A percentile compares a stretch with the other conserved stretches of the same genome.
These are phyloP conservation scores for Pygocentrus nattereri DNA, from an alignment of 2,797 vertebrate species.

Conservation along the genomic window DNA sequence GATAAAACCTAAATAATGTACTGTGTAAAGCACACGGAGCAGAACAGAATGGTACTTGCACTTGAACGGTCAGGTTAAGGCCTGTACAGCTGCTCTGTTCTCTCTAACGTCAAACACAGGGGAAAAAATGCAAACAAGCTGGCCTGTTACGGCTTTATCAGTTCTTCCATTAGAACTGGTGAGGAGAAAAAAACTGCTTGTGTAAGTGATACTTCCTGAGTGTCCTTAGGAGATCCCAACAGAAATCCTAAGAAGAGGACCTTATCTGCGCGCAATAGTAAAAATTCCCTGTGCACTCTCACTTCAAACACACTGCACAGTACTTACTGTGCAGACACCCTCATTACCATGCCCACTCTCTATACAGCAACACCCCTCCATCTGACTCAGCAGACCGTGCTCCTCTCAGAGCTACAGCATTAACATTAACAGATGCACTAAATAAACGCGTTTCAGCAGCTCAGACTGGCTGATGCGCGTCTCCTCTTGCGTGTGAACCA, in stretches of 20 bases:
- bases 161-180: neutral
- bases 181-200: neutral
- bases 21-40: constrained; percentile 37
- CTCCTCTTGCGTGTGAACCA: neutral
- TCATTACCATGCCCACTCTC: constrained; percentile 40
- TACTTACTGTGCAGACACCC: constrained; percentile 22
- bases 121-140: neutral
- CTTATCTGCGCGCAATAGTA: neutral
- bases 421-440: constrained; percentile 23
- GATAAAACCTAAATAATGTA: constrained; percentile 45
- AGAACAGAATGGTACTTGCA: constrained; percentile 27
- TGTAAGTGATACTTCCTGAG: neutral
- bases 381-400: constrained; percentile 63
- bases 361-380: constrained; percentile 47
- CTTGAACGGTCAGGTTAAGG: neutral
- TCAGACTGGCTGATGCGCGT: neutral
- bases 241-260: neutral
- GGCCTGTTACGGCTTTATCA: neutral
- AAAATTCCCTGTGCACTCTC: neutral
- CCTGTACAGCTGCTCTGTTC: constrained; percentile 3
- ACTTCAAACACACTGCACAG: neutral
- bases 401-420: constrained; percentile 39
- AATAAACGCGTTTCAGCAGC: neutral
- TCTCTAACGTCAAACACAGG: neutral
- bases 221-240: neutral